Percentiles rank a stretch among this genome's conserved stretches.
phyloP scores from a whole-genome alignment of 2,888 invertebrate species.

The Agrochola circellaris region DNA sequence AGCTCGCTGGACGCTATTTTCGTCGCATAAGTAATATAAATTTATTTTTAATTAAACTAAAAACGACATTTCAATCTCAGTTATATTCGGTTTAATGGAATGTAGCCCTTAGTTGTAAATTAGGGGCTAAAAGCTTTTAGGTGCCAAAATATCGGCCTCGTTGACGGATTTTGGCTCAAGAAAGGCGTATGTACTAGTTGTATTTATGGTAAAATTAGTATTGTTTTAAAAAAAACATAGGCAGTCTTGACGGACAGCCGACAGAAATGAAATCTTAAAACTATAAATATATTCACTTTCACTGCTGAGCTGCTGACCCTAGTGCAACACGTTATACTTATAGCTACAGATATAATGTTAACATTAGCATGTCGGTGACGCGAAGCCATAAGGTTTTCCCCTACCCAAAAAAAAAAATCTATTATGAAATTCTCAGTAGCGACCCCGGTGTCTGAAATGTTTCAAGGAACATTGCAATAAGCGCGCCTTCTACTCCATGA shows the following conservation, averaged over 20 bases:
- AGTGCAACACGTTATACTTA: too few relatives aligned
- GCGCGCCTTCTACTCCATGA: too few relatives aligned
- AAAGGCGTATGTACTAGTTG: neutral
- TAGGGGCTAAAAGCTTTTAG: slow-evolving; percentile 25
- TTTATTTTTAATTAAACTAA: slow-evolving; percentile 38
- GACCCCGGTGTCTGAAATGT: too few relatives aligned
- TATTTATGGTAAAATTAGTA: neutral
- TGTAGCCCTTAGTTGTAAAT: slow-evolving; percentile 33
- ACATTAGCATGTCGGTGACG: too few relatives aligned
- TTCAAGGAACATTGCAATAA: too few relatives aligned
- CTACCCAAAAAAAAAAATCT: too few relatives aligned
- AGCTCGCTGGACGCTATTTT: slow-evolving; percentile 31
- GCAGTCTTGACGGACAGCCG: neutral
- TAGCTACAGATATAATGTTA: too few relatives aligned
- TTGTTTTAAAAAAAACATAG: neutral
- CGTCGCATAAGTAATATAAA: slow-evolving; percentile 3
- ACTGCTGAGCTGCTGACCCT: too few relatives aligned
- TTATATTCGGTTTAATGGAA: slow-evolving; percentile 1
- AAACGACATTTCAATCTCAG: slow-evolving; percentile 12
- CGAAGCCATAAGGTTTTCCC: too few relatives aligned
- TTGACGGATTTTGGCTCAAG: neutral
- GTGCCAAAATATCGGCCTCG: slow-evolving; percentile 29
- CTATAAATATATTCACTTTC: too few relatives aligned
- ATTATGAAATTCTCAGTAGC: too few relatives aligned
- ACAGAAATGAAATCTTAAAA: neutral